Evolutionary conservation across 2,113 vertebrate species (phyloP).

Genomic region (Equus quagga): DNA sequence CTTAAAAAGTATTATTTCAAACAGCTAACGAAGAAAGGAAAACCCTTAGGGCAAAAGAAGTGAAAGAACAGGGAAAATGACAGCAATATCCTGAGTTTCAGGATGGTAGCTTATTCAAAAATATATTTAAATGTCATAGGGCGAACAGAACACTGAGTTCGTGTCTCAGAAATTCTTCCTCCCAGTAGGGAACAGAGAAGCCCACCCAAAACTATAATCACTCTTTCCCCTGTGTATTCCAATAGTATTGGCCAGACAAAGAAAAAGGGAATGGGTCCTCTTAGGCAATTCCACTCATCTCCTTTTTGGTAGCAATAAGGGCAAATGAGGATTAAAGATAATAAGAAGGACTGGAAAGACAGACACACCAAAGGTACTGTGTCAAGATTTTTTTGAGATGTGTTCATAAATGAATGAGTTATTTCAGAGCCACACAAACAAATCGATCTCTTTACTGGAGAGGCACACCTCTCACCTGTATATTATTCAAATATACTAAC

Average conservation of each 20-base stretch:
- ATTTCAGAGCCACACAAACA: constrained; percentile 70
- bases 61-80: constrained; percentile 8
- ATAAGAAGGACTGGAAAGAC: neutral
- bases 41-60: constrained; percentile 20
- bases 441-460: constrained; percentile 73
- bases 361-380: neutral
- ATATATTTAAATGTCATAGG: neutral
- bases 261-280: neutral
- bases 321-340: neutral
- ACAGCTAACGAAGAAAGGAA: neutral
- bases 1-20: constrained; percentile 37
- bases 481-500: constrained; percentile 76
- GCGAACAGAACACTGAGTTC: neutral
- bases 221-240: neutral
- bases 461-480: constrained; percentile 54
- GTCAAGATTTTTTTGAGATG: constrained; percentile 16
- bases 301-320: neutral
- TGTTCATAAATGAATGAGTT: constrained; percentile 63
- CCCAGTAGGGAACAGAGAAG: neutral
- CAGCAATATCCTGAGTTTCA: neutral
- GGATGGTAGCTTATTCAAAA: neutral
- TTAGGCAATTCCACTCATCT: neutral
- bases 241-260: neutral
- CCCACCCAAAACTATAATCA: neutral
- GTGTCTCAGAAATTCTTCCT: neutral